Evolutionary conservation across 2,888 invertebrate genomes (phyloP), one percentile per base, ranked within the genome.

Genomic region (Herminia tarsipennalis): DNA sequence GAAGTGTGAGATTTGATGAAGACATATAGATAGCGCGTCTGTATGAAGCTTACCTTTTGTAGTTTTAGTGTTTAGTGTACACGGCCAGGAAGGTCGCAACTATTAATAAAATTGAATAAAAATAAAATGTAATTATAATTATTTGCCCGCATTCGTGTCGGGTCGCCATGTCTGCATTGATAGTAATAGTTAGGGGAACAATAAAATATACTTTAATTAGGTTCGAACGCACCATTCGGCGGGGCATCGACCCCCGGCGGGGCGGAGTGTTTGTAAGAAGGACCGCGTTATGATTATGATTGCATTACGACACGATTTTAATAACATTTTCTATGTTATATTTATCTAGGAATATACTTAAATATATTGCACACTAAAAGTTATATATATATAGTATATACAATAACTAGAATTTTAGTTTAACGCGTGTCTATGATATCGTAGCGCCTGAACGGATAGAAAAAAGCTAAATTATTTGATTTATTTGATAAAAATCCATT

Each of bases 181-280:
- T 81, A 79, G 77, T 76, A 78, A 80, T 80, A 81, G 82, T 78
- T 82, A 76, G 83, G 86, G 85, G 83, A 83, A 87, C 89, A 89
- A 89, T 90, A 89, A 89, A 88, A 88, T 88, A 88, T 88, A 89
- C 82, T 88, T 87, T 88, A 90, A 90, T 90, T 90, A 88, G 84
- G 54, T 56, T 52, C 51, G 66, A n/a, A 63, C 66, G 72, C 68
- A 65, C 70, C 68, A 69, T 75, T 73, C 70, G 64, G 61, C 48
- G 52, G 72, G 70, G 66, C 77, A 70, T 56, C 55, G 70, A 72
- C 69, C 73, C 56, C 57, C 42, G 49, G 14, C 27, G 47, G n/a
- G n/a, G 36, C 33, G 18, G 48, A 55, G 71, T 67, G 42, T 42
- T 52, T 21, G 34, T 38, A 66, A 60, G 64, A 55, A 56, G 48